Conservation (phyloP, 2,113 vertebrate species). For the Parus major region DNA sequence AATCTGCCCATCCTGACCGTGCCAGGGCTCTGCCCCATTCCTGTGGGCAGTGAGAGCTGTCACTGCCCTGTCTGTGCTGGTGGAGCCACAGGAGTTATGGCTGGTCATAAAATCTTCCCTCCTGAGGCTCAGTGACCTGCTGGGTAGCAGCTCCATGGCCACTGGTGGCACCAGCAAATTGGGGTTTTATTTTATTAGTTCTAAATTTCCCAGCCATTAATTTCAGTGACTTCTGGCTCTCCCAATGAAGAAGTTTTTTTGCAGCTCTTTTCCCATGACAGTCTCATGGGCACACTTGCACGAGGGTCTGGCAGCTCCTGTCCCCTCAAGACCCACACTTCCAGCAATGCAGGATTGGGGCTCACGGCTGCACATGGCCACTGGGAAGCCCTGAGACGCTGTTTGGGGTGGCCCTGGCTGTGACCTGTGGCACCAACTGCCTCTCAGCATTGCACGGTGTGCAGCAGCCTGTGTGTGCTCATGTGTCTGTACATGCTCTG, state of each 20-base stretch:
- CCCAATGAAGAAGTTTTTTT: accelerated
- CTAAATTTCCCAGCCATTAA: slow-evolving; percentile 33
- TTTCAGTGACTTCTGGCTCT: background rate
- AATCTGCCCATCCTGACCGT: background rate
- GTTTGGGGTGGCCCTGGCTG: background rate
- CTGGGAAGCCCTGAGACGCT: background rate
- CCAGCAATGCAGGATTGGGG: accelerated
- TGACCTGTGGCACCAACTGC: background rate
- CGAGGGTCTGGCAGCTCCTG: background rate
- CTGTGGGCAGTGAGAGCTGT: background rate
- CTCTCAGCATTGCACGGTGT: background rate
- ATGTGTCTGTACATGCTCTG: accelerated
- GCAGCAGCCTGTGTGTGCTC: background rate
- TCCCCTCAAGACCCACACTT: accelerated
- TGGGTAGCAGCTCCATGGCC: background rate
- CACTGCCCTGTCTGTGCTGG: background rate
- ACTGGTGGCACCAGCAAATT: background rate
- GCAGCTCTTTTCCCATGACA: background rate
- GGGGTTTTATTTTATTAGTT: slow-evolving; percentile 9
- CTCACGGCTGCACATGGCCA: accelerated
- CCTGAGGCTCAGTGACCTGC: background rate
- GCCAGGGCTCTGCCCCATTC: background rate
- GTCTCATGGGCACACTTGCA: background rate
- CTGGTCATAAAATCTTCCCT: background rate
- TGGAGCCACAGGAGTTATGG: background rate